Evolutionary conservation across 2,888 invertebrate species (phyloP).

Genomic region (Campaea margaritaria): DNA sequence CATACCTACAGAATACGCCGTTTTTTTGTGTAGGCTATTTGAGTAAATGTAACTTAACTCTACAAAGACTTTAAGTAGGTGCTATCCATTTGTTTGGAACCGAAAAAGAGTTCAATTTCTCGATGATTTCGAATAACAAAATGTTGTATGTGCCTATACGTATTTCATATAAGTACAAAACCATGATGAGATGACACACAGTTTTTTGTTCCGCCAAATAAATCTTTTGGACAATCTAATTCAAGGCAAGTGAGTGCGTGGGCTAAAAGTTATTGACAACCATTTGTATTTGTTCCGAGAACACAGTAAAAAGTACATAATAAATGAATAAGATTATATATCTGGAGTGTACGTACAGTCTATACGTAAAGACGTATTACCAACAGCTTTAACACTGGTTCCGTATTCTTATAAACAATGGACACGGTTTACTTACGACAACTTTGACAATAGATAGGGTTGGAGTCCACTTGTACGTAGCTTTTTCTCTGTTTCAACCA

Average conservation of each 20-base stretch:
- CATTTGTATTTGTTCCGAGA: slow-evolving; percentile 5
- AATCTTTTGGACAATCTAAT: slow-evolving; percentile 45
- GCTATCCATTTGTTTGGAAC: too few relatives aligned
- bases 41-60: too few relatives aligned
- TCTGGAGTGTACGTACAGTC: background rate
- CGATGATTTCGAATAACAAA: too few relatives aligned
- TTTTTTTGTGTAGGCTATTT: too few relatives aligned
- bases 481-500: background rate
- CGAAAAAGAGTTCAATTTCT: too few relatives aligned
- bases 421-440: background rate
- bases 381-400: background rate
- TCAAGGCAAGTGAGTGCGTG: slow-evolving; percentile 29
- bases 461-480: background rate
- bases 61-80: background rate
- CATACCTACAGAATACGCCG: too few relatives aligned
- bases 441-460: background rate
- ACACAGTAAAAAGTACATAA: background rate
- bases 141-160: too few relatives aligned
- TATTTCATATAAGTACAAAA: too few relatives aligned
- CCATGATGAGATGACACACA: slow-evolving; percentile 41
- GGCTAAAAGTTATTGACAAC: slow-evolving; percentile 26
- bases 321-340: background rate
- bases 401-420: background rate
- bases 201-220: slow-evolving; percentile 45
- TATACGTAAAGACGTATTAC: background rate